Percentiles rank a stretch among this genome's conserved stretches.
Evolutionary conservation across 2,888 invertebrate genomes (phyloP).

Genomic region (Latheticus oryzae): DNA sequence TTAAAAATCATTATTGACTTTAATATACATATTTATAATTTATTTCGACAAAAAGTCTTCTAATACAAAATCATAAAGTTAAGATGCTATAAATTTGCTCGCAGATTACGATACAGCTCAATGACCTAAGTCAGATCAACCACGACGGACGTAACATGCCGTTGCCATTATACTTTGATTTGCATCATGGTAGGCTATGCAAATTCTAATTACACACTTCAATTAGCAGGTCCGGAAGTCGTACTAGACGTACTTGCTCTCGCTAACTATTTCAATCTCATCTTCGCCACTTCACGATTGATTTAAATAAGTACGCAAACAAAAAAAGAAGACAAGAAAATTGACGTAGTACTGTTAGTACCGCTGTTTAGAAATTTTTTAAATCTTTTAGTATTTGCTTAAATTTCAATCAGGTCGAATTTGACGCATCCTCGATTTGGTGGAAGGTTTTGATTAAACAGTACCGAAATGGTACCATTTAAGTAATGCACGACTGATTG

Average conservation of each 20-base stretch:
- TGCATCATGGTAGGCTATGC: constrained; percentile 57
- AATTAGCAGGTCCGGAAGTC: constrained; percentile 54
- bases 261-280: constrained; percentile 14
- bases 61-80: constrained; percentile 29
- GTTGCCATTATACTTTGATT: constrained; percentile 54
- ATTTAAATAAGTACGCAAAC: constrained; percentile 2
- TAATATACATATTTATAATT: too few species aligned
- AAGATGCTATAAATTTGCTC: constrained; percentile 40
- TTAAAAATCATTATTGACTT: too few species aligned
- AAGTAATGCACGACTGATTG: constrained; percentile 21
- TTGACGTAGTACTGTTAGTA: too few species aligned
- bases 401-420: constrained; percentile 19
- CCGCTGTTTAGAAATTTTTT: too few species aligned
- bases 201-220: constrained; percentile 58
- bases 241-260: constrained; percentile 25
- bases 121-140: constrained; percentile 53
- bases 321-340: constrained; percentile 4
- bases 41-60: too few species aligned
- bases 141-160: constrained; percentile 48
- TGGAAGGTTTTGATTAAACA: constrained; percentile 12
- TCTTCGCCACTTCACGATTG: constrained; percentile 10
- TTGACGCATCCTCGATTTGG: constrained; percentile 28
- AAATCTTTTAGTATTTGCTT: constrained; percentile 20
- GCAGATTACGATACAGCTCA: constrained; percentile 48
- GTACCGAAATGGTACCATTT: too few species aligned